phyloP scores from a whole-genome alignment of 2,797 vertebrate species.

The Oreonectes daqikongensis region DNA sequence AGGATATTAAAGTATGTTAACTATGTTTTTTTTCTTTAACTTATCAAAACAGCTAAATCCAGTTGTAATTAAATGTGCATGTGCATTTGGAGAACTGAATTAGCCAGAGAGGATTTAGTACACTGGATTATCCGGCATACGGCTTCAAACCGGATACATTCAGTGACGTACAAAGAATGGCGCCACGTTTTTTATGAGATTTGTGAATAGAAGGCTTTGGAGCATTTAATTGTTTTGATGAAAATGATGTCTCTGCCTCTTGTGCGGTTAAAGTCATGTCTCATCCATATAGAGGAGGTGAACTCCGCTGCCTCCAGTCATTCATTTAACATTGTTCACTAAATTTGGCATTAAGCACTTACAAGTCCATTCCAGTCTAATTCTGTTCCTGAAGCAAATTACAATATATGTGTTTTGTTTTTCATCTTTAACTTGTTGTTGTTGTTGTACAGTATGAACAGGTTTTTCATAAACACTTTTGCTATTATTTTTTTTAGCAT shows the following conservation, averaged over 20 bases:
- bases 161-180: background rate
- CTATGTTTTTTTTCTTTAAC: too few species aligned
- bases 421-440: slow-evolving; percentile 29
- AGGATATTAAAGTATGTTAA: background rate
- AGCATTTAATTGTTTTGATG: background rate
- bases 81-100: slow-evolving; percentile 3
- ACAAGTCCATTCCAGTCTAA: slow-evolving; percentile 37
- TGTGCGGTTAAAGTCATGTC: background rate
- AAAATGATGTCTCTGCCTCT: slow-evolving; percentile 6
- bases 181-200: background rate
- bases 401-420: slow-evolving; percentile 23
- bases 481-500: background rate
- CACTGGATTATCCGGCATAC: background rate
- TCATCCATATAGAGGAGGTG: slow-evolving; percentile 10
- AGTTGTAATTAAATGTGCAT: background rate
- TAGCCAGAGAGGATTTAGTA: background rate
- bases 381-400: slow-evolving; percentile 20
- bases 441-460: slow-evolving; percentile 42
- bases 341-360: slow-evolving; percentile 43
- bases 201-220: slow-evolving; percentile 10
- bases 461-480: background rate
- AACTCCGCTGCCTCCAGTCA: slow-evolving; percentile 24
- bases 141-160: background rate
- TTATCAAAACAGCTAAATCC: too few species aligned
- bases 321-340: slow-evolving; percentile 28